Evolutionary conservation across 1,140 invertebrate species (phyloP), one percentile per base, ranked within the genome.

Genomic region (Drosophila serrata): DNA sequence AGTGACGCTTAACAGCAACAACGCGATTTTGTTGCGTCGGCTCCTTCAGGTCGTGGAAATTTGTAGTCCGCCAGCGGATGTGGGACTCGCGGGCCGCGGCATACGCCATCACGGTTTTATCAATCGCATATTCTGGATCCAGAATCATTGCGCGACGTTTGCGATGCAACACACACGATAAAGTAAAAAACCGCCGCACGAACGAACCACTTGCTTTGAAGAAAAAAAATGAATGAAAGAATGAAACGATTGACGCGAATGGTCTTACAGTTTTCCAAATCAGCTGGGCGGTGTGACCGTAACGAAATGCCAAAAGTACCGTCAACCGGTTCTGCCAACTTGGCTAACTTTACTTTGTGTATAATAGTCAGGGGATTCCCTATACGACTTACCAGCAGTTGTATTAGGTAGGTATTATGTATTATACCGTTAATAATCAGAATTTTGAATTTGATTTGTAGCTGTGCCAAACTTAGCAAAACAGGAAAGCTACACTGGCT

Each of bases 151-250:
- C n/a, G n/a, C 53, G 43, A 60, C 43, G 53, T 33, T 31, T 48
- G 27, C 64, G 49, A 45, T 55, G 35, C 64, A 35, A 68, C 45
- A 42, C n/a, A n/a, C 58, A 22, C 61, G 22, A 29, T 27, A 43
- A 65, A 51, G 19, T 39, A 72, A 69, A 48, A 37, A 45, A n/a
- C 33, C 39, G 17, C 27, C 24, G 63, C 42, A 8, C 40, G 19
- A n/a, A n/a, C n/a, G n/a, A 27, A 74, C 69, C 69, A 19, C 58
- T 56, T 60, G 59, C 51, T 31, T 35, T 31, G 68, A 35, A 49
- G 43, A 49, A 75, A 33, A n/a, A 75, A 75, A 72, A 73, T 59
- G 70, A 75, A 42, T 75, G 57, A 73, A n/a, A 19, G 53, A 70
- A 37, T 12, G 17, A 22, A n/a, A 5, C 40, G 17, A 62, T 48